These are phyloP conservation scores for Lagenorhynchus albirostris DNA, from an alignment of 2,113 vertebrate genomes.

Conservation along the genomic window DNA sequence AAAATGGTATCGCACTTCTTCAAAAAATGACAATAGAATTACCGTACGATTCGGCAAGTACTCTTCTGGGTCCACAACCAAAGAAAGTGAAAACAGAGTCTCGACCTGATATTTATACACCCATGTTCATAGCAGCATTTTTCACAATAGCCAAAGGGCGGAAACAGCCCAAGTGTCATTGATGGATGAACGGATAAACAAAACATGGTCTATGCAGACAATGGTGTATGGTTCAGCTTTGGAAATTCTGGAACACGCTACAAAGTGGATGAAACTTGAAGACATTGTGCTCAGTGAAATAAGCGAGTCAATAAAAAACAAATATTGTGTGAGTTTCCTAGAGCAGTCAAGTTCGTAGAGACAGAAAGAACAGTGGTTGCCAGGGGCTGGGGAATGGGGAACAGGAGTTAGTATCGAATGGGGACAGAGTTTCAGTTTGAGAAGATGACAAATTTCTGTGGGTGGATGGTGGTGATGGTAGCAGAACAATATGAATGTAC, in stretches of 20 bases:
- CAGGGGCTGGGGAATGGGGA: fast-evolving
- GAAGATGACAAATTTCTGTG: too few relatives aligned
- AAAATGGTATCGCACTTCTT: not conserved
- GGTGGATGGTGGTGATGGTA: not conserved
- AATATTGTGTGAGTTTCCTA: not conserved
- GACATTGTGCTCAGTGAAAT: not conserved
- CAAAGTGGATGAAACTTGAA: not conserved
- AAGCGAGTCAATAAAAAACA: not conserved
- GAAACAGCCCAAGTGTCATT: not conserved
- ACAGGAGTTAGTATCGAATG: too few relatives aligned
- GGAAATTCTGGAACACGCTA: not conserved
- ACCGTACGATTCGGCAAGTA: not conserved
- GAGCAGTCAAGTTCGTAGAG: not conserved
- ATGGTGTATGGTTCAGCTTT: not conserved
- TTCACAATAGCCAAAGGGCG: not conserved
- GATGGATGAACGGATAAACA: not conserved
- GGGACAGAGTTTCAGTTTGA: not conserved
- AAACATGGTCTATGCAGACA: fast-evolving
- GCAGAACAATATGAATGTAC: not conserved
- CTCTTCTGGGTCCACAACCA: not conserved
- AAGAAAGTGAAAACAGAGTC: not conserved
- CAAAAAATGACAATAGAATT: not conserved
- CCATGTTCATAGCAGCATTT: not conserved
- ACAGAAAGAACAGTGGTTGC: not conserved
- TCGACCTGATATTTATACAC: not conserved